Base-by-base conservation (phyloP, 2,888 invertebrate species). In the Syritta pipiens region DNA sequence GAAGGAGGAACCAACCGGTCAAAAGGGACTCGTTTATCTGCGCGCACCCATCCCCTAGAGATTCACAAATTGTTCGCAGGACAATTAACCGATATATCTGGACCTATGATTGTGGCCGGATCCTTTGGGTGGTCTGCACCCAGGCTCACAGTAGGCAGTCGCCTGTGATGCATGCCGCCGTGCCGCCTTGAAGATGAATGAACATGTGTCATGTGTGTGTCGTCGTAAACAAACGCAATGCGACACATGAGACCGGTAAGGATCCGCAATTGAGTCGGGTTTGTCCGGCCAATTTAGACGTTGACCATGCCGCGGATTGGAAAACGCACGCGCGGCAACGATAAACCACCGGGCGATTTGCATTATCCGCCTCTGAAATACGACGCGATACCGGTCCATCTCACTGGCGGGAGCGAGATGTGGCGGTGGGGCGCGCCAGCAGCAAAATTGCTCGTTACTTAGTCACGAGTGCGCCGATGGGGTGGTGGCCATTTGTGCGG, bases 51-150 rank as follows among this genome's bases (percentile, higher is more conserved):
- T 30, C 59, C 60, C 76, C 63, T 55, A 51, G 46, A 55, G 74
- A 71, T 71, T 76, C 63, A 71, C 71, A 65, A 79, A 72, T 79
- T 57, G 65, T 72, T 24, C 46, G 2, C 19, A 46, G 51, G n/a
- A 74, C 79, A 74, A 74, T 74, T 74, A 79, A 57, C 55, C 42
- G 67, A 79, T 59, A 57, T 59, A n/a, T n/a, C n/a, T 17, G 20
- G 28, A 19, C 12, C 24, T 44, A 65, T 74, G 74, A 79, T 79
- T 79, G 74, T 51, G 74, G 74, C 72, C 37, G 57, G 62, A 68
- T 74, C 57, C 65, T 55, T 74, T 79, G 79, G 79, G 79, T 79
- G 79, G 79, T 79, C 79, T 68, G 40, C 79, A 35, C 30, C 30
- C 57, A 62, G 37, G 6, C 74, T 55, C 79, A 68, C 79, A 79